Conservation (phyloP, 2,797 vertebrate species). For the Melanotaenia maccullochi region DNA sequence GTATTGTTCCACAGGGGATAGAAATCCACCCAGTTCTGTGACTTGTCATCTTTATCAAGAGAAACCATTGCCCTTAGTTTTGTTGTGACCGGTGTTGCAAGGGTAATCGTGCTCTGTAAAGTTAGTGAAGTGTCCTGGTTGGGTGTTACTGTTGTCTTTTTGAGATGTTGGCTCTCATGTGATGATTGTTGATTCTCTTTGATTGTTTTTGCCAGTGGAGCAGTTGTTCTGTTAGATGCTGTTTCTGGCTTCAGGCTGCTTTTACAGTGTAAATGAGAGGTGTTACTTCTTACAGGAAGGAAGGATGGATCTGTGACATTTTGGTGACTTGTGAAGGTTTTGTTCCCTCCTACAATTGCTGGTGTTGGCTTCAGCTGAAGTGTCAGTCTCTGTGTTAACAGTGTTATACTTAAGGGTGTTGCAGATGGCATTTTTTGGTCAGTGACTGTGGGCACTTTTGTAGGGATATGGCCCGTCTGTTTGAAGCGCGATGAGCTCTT, state of each 20-base stretch:
- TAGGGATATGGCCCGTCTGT: conserved; percentile 1
- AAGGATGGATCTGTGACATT: neutral
- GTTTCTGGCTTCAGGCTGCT: conserved; percentile 24
- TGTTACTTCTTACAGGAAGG: conserved; percentile 21
- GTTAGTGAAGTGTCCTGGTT: conserved; percentile 2
- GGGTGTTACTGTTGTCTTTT: conserved; percentile 18
- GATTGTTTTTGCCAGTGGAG: conserved; percentile 5
- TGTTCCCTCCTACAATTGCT: neutral
- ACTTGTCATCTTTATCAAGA: neutral
- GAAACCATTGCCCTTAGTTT: conserved; percentile 9
- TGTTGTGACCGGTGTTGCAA: neutral
- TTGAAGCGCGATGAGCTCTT: neutral
- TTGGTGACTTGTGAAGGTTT: conserved; percentile 14
- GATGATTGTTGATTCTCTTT: neutral
- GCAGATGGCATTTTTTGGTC: conserved; percentile 16
- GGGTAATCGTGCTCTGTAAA: conserved; percentile 8
- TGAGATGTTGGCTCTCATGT: neutral
- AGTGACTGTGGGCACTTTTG: conserved; percentile 4
- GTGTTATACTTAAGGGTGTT: conserved; percentile 8
- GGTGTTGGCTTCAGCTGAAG: neutral
- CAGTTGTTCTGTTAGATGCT: conserved; percentile 2
- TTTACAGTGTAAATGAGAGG: conserved; percentile 39
- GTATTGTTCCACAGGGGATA: neutral
- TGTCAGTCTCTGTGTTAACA: conserved; percentile 15
- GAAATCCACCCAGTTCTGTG: conserved; percentile 15